Percentiles rank a stretch among this genome's conserved stretches.
phyloP scores from a whole-genome alignment of 2,888 invertebrate species.

The Brachypterus glaber region DNA sequence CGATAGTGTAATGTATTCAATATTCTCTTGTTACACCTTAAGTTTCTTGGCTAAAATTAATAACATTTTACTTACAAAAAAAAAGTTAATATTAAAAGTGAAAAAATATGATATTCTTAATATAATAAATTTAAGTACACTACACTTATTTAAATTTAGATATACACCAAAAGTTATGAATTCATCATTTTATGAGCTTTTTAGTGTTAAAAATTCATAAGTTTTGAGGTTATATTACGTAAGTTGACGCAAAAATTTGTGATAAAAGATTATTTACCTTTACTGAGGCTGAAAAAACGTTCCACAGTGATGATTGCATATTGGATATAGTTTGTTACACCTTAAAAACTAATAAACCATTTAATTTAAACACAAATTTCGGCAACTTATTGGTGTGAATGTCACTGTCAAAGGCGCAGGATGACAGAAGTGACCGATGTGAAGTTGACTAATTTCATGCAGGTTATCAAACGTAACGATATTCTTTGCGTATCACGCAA shows the following conservation, averaged over 20 bases:
- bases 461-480: no score
- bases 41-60: slow-evolving; percentile 5
- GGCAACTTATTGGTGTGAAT: slow-evolving; percentile 1
- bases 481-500: no score
- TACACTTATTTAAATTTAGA: no score
- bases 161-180: no score
- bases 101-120: no score
- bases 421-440: not conserved
- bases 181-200: no score
- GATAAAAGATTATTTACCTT: slow-evolving; percentile 35
- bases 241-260: slow-evolving; percentile 20
- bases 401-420: slow-evolving; percentile 1
- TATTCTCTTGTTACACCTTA: slow-evolving; percentile 29
- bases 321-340: not conserved
- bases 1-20: slow-evolving; percentile 41
- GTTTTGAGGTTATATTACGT: slow-evolving; percentile 33
- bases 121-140: no score
- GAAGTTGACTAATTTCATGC: no score
- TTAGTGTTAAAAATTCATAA: not conserved
- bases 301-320: slow-evolving; percentile 45
- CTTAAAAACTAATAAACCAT: slow-evolving; percentile 2
- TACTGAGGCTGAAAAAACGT: slow-evolving; percentile 38
- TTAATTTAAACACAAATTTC: not conserved
- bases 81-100: no score
- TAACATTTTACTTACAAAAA: not conserved